A percentile compares a stretch with the other conserved stretches of the same genome.
Evolutionary conservation across 2,797 vertebrate species (phyloP).

Genomic region (Sebastes steindachneri): DNA sequence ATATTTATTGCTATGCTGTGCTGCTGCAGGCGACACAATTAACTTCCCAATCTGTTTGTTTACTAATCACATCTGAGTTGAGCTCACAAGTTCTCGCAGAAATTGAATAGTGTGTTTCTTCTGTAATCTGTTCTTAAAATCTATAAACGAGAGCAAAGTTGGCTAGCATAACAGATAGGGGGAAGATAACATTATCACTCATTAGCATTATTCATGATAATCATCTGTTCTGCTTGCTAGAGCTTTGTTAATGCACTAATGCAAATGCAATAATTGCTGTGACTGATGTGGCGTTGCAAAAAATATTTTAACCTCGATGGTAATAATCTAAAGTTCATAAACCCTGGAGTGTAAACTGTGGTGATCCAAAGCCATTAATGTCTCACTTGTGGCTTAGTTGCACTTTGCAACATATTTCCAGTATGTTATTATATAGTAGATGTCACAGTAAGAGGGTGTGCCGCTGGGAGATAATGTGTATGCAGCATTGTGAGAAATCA

Average conservation of each 20-base stretch:
- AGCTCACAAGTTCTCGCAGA: not conserved
- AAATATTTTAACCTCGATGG: constrained; percentile 40
- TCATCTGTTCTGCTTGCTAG: constrained; percentile 37
- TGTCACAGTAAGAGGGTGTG: not conserved
- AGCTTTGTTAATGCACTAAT: constrained; percentile 52
- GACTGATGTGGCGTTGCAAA: constrained; percentile 32
- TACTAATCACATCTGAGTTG: not conserved
- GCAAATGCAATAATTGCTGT: constrained; percentile 40
- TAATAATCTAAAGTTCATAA: constrained; percentile 41
- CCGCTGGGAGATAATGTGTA: not conserved
- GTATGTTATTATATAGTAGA: not conserved
- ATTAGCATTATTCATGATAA: constrained; percentile 56
- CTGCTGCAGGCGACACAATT: not conserved
- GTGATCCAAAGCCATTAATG: constrained; percentile 21
- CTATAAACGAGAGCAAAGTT: not conserved
- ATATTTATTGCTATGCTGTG: not conserved
- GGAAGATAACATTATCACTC: constrained; percentile 34
- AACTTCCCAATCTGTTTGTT: not conserved
- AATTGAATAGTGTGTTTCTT: not conserved
- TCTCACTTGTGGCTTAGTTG: constrained; percentile 23
- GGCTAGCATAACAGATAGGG: constrained; percentile 9
- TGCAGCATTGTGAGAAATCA: not conserved
- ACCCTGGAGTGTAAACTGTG: constrained; percentile 17
- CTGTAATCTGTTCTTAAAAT: constrained; percentile 17
- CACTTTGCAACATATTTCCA: constrained; percentile 6